phyloP scores from a whole-genome alignment of 2,888 invertebrate genomes.

The Seira ritae region DNA sequence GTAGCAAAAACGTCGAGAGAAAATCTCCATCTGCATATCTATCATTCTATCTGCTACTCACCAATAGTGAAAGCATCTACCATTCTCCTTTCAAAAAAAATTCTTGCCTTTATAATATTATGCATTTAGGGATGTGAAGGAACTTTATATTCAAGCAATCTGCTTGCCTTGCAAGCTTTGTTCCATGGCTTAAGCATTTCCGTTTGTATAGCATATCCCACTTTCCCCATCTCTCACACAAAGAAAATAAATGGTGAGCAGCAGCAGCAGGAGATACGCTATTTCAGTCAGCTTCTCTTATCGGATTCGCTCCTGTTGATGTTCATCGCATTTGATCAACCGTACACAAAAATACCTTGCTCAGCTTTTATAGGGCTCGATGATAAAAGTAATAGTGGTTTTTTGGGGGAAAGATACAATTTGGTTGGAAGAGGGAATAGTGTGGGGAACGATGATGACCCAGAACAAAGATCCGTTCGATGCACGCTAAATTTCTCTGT shows the following conservation, averaged over 20 bases:
- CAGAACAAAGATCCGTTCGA: conserved; percentile 3
- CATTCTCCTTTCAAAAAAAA: not conserved
- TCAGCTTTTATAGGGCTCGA: conserved; percentile 32
- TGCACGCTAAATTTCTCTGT: not conserved
- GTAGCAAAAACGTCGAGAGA: conserved; percentile 25
- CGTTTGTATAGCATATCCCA: not conserved
- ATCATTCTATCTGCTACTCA: too few relatives aligned
- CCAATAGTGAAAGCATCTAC: not conserved
- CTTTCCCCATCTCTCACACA: conserved; percentile 31
- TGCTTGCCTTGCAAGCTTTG: conserved; percentile 3
- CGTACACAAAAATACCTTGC: conserved; percentile 57
- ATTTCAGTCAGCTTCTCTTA: conserved; percentile 61
- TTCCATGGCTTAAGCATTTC: not conserved
- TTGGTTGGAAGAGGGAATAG: not conserved
- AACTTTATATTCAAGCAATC: conserved; percentile 3
- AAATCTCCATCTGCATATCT: not conserved
- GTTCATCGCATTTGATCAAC: conserved; percentile 62
- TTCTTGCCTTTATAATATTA: not conserved
- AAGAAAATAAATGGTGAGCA: conserved; percentile 51
- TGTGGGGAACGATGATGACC: conserved; percentile 18
- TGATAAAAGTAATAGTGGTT: conserved; percentile 17
- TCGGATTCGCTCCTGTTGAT: conserved; percentile 60
- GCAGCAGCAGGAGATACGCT: conserved; percentile 58
- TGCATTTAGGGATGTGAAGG: not conserved
- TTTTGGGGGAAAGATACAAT: not conserved